Conservation (phyloP, 2,113 vertebrate genomes). For the Chaenogobius annularis region DNA sequence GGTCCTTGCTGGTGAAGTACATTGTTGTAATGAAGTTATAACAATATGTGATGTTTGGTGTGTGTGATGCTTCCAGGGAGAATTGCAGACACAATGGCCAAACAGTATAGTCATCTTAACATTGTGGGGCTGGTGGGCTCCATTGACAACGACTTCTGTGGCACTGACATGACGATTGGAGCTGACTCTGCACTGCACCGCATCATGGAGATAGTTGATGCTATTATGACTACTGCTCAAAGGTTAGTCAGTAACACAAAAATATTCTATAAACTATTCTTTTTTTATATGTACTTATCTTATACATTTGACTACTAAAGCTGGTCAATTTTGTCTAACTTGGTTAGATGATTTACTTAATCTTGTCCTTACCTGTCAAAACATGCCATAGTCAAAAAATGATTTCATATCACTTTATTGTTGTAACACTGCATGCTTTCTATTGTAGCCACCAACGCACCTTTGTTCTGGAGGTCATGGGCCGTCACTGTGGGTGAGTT, state of each 20-base stretch:
- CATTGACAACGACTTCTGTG: conserved; percentile 94
- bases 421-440: background rate
- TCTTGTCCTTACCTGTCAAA: conserved; percentile 35
- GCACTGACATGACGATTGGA: conserved; percentile 95
- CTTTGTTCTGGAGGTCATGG: conserved; percentile 96
- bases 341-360: background rate
- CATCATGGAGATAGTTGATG: conserved; percentile 92
- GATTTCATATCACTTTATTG: background rate
- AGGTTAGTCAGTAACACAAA: too few relatives aligned
- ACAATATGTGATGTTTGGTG: background rate
- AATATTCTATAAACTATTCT: too few relatives aligned
- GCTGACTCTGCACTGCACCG: conserved; percentile 91
- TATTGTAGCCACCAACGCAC: conserved; percentile 89
- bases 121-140: conserved; percentile 91
- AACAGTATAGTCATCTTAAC: conserved; percentile 81
- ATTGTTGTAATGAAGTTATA: background rate
- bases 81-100: conserved; percentile 81
- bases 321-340: background rate
- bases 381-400: background rate
- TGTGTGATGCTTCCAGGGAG: conserved; percentile 72
- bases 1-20: too few relatives aligned
- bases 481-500: conserved; percentile 92
- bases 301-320: too few relatives aligned
- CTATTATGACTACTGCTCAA: conserved; percentile 91
- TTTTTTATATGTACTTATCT: too few relatives aligned